Base-by-base conservation (phyloP, 30 jellyfish, hydroid and myxozoan genomes). In the Pelagia noctiluca region DNA sequence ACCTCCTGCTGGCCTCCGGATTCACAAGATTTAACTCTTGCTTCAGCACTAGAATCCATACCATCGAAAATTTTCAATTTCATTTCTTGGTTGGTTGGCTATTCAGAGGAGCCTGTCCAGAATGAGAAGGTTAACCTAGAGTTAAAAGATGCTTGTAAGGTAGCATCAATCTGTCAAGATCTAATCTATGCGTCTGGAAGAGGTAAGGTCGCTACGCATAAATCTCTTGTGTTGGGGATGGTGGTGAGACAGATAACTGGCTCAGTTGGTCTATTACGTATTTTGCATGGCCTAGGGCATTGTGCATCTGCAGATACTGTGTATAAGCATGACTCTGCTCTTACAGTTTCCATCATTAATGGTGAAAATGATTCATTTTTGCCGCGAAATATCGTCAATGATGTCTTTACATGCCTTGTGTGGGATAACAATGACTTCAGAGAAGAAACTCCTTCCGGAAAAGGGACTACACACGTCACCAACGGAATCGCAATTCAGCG, bases 381-480 rank as follows among this genome's bases (percentile, higher is more conserved):
- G 75, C 82, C 88, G 18, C 50, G 69, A 23, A 53, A 25, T 22
- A 42, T 64, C n/a, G 21, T 26, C 74, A 68, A 32, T 13, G 78
- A 76, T 13, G 37, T 11, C 7, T 50, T 71, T 61, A 48, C 93
- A 32, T 18, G 48, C 47, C 81, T 83, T 29, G 94, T 71, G 31
- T 68, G n/a, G n/a, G n/a, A n/a, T n/a, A n/a, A n/a, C n/a, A n/a
- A n/a, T n/a, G n/a, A n/a, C n/a, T n/a, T n/a, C n/a, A n/a, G n/a
- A n/a, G n/a, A n/a, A n/a, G n/a, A n/a, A n/a, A n/a, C n/a, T n/a
- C n/a, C n/a, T n/a, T 61, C 85, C 0, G 91, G 91, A 12, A 76
- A 84, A 29, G 78, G 78, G 29, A 54, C 76, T 21, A 86, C 96
- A 24, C 90, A 86, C 72, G 54, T 75, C 75, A 86, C 90, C 12